Percentiles rank a stretch among this genome's conserved stretches.
Evolutionary conservation across 2,888 invertebrate species (phyloP).

Genomic region (Panzeria rudis): DNA sequence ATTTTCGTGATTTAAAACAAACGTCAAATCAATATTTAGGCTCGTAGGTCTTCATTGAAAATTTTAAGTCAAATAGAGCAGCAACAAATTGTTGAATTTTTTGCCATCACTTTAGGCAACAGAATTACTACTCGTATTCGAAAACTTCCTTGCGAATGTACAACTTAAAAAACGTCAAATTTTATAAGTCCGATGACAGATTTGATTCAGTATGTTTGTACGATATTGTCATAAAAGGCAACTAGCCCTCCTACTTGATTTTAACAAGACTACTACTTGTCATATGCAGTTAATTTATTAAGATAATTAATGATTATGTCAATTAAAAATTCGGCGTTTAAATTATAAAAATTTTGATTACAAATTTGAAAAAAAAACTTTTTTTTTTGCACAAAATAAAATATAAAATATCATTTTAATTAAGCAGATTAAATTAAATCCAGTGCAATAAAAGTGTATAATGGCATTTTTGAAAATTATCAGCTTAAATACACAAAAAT

Average conservation of each 20-base stretch:
- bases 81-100: too few species aligned
- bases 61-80: too few species aligned
- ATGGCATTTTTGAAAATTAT: conserved; percentile 30
- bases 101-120: too few species aligned
- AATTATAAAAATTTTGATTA: neutral
- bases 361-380: neutral
- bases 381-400: neutral
- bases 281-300: neutral
- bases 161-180: neutral
- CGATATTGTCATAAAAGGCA: neutral
- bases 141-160: too few species aligned
- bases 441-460: conserved; percentile 3
- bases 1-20: too few species aligned
- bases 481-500: conserved; percentile 21
- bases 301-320: neutral
- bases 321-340: neutral
- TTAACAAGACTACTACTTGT: neutral
- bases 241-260: neutral
- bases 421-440: conserved; percentile 28
- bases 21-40: too few species aligned
- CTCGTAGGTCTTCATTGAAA: too few species aligned
- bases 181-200: neutral
- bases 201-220: neutral
- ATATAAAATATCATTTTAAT: conserved; percentile 12
- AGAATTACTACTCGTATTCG: too few species aligned